Evolutionary conservation across 2,797 vertebrate species (phyloP).

Genomic region (Poliocrania exsul): DNA sequence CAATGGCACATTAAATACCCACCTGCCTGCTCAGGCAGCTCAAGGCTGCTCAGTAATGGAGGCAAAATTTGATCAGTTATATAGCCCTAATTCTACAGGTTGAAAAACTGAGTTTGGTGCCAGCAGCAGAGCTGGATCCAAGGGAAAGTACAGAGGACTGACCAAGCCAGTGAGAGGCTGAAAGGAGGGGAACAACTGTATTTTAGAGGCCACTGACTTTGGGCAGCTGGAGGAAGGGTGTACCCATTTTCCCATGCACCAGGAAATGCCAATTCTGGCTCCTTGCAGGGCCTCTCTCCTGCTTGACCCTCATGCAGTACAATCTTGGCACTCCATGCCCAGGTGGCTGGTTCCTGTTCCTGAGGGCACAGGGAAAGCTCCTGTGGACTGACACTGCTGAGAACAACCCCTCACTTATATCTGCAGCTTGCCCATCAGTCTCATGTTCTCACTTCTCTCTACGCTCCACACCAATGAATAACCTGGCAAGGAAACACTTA

Average conservation of each 20-base stretch:
- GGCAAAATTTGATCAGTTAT: not conserved
- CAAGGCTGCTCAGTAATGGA: not conserved
- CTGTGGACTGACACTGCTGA: fast-evolving
- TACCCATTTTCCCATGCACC: not conserved
- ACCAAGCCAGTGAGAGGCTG: not conserved
- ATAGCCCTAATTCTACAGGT: not conserved
- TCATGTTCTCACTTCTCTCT: not conserved
- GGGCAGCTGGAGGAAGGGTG: not conserved
- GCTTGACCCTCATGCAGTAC: not conserved
- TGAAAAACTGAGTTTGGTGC: not conserved
- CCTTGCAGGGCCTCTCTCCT: not conserved
- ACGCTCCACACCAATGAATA: not conserved
- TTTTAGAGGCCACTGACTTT: not conserved
- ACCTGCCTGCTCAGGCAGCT: not conserved
- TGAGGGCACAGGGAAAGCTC: not conserved
- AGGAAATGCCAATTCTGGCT: not conserved
- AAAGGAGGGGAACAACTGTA: not conserved
- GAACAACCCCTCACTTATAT: fast-evolving
- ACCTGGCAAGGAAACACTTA: not conserved
- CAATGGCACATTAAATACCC: conserved; percentile 28
- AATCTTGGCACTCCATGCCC: fast-evolving
- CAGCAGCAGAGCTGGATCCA: not conserved
- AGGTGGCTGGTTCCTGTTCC: not conserved
- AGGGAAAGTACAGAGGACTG: not conserved
- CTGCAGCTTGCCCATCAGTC: not conserved